phyloP scores from a whole-genome alignment of 2,113 vertebrate species.

The Paramisgurnus dabryanus region DNA sequence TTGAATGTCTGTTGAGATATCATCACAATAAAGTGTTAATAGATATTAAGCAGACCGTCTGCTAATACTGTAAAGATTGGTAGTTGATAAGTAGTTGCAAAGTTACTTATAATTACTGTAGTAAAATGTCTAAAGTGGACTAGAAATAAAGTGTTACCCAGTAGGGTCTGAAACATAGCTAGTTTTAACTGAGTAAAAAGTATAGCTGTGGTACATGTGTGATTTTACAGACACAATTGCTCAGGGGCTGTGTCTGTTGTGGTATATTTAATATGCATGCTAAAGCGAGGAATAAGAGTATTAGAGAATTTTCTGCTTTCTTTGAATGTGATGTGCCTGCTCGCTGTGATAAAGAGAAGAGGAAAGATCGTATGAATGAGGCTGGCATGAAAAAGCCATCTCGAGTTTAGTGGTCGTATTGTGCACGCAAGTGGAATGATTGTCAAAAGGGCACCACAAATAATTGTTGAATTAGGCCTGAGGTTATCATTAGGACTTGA shows the following conservation, averaged over 20 bases:
- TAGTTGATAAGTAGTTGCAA: too few relatives aligned
- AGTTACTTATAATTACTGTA: too few relatives aligned
- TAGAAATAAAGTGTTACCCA: too few relatives aligned
- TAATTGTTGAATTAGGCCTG: conserved; percentile 72
- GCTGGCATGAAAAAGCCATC: conserved; percentile 60
- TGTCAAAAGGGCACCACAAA: conserved; percentile 71
- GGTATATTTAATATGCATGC: conserved; percentile 52
- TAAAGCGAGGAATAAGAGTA: conserved; percentile 48
- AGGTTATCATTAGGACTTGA: conserved; percentile 75
- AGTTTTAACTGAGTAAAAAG: not conserved
- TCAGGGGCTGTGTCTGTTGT: conserved; percentile 30
- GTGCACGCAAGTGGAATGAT: conserved; percentile 72
- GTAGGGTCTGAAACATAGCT: not conserved
- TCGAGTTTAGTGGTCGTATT: conserved; percentile 62
- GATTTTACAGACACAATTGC: conserved; percentile 5
- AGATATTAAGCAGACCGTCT: too few relatives aligned
- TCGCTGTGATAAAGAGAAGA: conserved; percentile 47
- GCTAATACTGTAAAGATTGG: too few relatives aligned
- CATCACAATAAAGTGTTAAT: too few relatives aligned
- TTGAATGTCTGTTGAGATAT: too few relatives aligned
- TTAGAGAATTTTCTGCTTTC: conserved; percentile 57
- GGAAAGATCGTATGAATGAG: conserved; percentile 63
- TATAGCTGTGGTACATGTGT: not conserved
- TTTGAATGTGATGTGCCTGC: conserved; percentile 43
- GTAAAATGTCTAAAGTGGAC: too few relatives aligned